Base-by-base conservation (phyloP, 1,140 invertebrate species). In the Stratiolaelaps scimitus region DNA sequence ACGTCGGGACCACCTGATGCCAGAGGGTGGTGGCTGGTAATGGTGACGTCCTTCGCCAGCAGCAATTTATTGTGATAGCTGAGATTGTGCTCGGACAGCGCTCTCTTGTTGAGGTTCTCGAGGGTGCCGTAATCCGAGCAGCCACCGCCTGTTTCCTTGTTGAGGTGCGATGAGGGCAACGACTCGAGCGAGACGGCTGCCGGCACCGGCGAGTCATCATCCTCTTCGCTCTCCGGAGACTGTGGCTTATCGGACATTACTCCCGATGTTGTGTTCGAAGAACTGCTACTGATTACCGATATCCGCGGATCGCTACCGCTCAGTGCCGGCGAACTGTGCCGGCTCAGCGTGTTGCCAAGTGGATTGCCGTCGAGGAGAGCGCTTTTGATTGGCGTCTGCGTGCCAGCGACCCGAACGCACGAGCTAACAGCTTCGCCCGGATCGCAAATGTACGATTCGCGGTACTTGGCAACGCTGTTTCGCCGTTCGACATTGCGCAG, bases 191-290 rank as follows among this genome's bases (percentile, higher is more conserved):
- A 85, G 10, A 83, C 81, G 46, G 26, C 70, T 47, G 83, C 83
- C 56, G 73, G 67, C 65, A 34, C 65, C 23, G 23, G 44, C 23
- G 43, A 43, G 13, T 65, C 40, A 23, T 30, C 68, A 70, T 69
- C 74, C 80, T 79, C 79, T 75, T 82, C 82, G 73, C 80, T 81
- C 69, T 92, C 89, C 75, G 93, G 89, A 64, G 89, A 92, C 74
- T 92, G 89, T 56, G 93, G 88, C 68, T 88, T 82, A 75, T 94
- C 91, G 74, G 89, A 93, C 10, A 92, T 90, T 68, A 94, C 93
- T 53, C 91, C 91, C 6, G 89, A 92, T 2, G 91, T 93, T 43
- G 90, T 93, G 72, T 92, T 93, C 2, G 90, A 93, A 67, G 89
- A 92, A 43, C 88, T 88, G 73, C 83, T 87, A 53, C 88, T 92